phyloP scores from a whole-genome alignment of 2,888 invertebrate species.

The Megaustenia siamemsis region DNA sequence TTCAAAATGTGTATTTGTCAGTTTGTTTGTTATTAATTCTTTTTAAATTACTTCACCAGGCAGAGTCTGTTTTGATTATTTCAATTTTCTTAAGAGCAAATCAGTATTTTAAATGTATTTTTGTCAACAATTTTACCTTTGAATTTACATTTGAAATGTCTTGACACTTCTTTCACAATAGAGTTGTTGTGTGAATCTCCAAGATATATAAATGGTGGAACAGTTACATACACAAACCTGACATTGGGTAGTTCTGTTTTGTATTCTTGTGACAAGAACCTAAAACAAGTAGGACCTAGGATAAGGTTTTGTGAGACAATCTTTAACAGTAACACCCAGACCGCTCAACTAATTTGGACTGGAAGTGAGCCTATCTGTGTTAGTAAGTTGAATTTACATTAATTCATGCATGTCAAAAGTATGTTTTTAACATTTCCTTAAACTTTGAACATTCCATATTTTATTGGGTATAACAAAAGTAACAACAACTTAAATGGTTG shows the following conservation, averaged over 20 bases:
- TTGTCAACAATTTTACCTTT: too few species aligned
- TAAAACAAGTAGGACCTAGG: slow-evolving; percentile 59
- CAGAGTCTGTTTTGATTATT: too few species aligned
- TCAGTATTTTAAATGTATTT: background rate
- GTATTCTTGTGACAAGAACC: slow-evolving; percentile 66
- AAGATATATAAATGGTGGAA: slow-evolving; percentile 60
- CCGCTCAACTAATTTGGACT: slow-evolving; percentile 61
- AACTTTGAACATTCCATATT: too few species aligned
- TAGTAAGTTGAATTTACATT: slow-evolving; percentile 58
- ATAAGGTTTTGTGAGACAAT: slow-evolving; percentile 52
- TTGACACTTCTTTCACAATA: slow-evolving; percentile 46
- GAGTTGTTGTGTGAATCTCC: slow-evolving; percentile 60
- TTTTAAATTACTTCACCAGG: too few species aligned
- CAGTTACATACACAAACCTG: slow-evolving; percentile 54
- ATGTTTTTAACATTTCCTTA: too few species aligned
- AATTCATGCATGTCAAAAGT: too few species aligned
- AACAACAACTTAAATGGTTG: too few species aligned
- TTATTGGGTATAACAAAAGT: too few species aligned
- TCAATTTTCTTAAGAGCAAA: too few species aligned
- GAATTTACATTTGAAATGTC: background rate
- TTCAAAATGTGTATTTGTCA: too few species aligned
- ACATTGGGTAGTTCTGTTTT: slow-evolving; percentile 61
- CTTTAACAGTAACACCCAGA: background rate
- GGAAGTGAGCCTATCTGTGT: slow-evolving; percentile 64
- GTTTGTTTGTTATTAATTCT: too few species aligned